phyloP scores from a whole-genome alignment of 2,888 invertebrate genomes.

The Cosmopolites sordidus region DNA sequence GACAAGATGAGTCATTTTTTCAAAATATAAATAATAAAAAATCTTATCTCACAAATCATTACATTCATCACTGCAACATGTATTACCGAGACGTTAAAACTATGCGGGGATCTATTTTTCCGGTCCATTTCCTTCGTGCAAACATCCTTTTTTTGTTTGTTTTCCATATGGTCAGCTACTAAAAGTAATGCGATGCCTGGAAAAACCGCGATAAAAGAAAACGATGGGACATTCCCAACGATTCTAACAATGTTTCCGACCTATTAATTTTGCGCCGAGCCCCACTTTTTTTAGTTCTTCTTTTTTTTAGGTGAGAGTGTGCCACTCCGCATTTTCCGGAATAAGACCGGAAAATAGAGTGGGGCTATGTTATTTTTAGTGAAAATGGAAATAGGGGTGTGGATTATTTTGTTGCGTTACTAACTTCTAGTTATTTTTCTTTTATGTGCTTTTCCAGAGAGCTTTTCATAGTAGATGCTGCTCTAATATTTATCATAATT shows the following conservation, averaged over 20 bases:
- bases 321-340: not conserved
- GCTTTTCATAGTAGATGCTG: too few relatives aligned
- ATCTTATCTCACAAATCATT: too few relatives aligned
- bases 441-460: too few relatives aligned
- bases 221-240: constrained; percentile 3
- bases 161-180: constrained; percentile 2
- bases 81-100: too few relatives aligned
- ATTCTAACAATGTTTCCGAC: constrained; percentile 4
- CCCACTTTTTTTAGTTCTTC: not conserved
- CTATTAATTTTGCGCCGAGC: constrained; percentile 2
- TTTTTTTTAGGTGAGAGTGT: not conserved
- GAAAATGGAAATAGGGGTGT: not conserved
- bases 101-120: not conserved
- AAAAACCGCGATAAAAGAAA: constrained; percentile 7
- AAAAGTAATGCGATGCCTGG: constrained; percentile 7
- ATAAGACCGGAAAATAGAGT: not conserved
- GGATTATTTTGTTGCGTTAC: too few relatives aligned
- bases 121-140: constrained; percentile 1
- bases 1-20: too few relatives aligned
- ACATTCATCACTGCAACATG: too few relatives aligned
- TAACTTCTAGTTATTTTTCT: too few relatives aligned
- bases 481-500: too few relatives aligned
- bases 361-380: not conserved
- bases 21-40: too few relatives aligned
- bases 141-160: not conserved